Conservation (phyloP, 2,113 vertebrate species). For the Thunnus maccoyii region DNA sequence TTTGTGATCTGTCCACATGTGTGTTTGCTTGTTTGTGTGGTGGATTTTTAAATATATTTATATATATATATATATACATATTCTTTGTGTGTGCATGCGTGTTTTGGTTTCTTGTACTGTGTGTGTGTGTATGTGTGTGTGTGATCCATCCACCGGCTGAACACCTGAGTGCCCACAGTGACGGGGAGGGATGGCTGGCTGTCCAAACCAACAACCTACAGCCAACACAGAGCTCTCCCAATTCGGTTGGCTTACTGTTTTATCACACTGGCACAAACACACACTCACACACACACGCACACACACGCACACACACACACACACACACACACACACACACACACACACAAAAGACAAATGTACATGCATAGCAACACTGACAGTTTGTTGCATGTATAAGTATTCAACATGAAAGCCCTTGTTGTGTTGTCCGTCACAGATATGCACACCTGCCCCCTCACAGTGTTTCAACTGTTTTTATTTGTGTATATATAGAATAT, state of each 20-base stretch:
- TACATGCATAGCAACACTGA: conserved; percentile 17
- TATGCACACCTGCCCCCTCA: conserved; percentile 14
- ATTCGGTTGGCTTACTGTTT: conserved; percentile 59
- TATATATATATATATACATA: neutral
- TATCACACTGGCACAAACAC: conserved; percentile 44
- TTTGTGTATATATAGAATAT: neutral
- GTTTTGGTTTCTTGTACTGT: neutral
- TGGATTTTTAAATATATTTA: neutral
- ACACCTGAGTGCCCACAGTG: conserved; percentile 73
- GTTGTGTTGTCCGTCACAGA: conserved; percentile 7
- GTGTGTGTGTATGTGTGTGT: conserved; percentile 14
- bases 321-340: conserved; percentile 19
- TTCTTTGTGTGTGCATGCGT: neutral
- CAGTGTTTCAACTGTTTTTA: conserved; percentile 1
- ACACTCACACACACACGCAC: conserved; percentile 23
- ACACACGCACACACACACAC: conserved; percentile 20
- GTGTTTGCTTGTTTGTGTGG: conserved; percentile 36
- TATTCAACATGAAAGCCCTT: conserved; percentile 33
- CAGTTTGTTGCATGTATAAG: conserved; percentile 26
- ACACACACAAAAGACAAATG: conserved; percentile 17
- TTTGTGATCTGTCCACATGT: conserved; percentile 26
- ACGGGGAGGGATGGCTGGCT: conserved; percentile 65
- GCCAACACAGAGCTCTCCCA: conserved; percentile 42
- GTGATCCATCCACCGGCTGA: conserved; percentile 63
- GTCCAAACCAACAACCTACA: conserved; percentile 67